Evolutionary conservation across 2,113 vertebrate species (phyloP), one percentile per base, ranked within the genome.

Genomic region (Condylura cristata): DNA sequence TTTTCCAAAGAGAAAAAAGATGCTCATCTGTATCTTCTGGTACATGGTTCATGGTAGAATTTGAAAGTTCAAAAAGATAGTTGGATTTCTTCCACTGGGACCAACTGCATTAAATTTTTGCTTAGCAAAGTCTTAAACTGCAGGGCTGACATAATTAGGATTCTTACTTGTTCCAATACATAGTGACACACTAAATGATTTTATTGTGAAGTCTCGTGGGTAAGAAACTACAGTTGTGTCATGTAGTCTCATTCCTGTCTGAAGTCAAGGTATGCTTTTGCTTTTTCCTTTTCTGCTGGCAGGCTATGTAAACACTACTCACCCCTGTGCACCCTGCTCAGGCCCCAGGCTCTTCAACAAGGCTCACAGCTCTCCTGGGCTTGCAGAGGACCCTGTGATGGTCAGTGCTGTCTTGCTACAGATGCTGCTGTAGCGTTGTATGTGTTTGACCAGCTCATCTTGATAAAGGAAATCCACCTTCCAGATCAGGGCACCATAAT

Each of bases 361-460:
- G 98, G 79, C 99, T 99, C 97, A 99, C 99, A 92, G 99, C 99
- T 97, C 99, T 99, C 94, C 99, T 99, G 95, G 99, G 99, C 99
- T 99, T 14, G 48, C 14, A 51, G 48, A 51, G 14, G 12, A 51
- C 48, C 48, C 10, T 12, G 48, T 51, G 48, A 12, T 51, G 14
- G 12, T 48, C 46, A 8, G 46, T n/a, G 46, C 48, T 51, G 48
- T 3, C 48, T 14, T 51, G 48, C 48, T 12, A 51, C 8, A 51
- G 14, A 8, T 51, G 14, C 48, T 51, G 48, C 7, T 51, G 48
- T 14, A 12, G 10, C 12, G 8, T 51, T 3, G 6, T 8, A 51
- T 51, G 48, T 14, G 48, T 51, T 12, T 51, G 48, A 14, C 48
- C 48, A 51, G 48, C 48, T 12, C 14, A 12, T 51, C 14, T 16